Conservation (phyloP, 1,140 invertebrate genomes). For the Protaetia brevitarsis region DNA sequence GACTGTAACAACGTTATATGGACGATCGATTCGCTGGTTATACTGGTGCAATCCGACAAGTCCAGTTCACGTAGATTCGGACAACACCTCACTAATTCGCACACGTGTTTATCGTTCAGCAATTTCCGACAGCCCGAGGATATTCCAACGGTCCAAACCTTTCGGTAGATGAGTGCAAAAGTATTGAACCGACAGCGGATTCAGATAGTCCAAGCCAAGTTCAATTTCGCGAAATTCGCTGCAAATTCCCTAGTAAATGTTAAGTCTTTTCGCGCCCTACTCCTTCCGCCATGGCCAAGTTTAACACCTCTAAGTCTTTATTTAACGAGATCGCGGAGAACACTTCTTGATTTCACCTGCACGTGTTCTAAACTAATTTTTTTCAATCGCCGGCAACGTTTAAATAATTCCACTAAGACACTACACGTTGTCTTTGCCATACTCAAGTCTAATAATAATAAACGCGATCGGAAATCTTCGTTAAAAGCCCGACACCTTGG, state of each 20-base stretch:
- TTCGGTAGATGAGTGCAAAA: constrained; percentile 62
- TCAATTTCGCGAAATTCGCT: constrained; percentile 59
- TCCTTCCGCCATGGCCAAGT: constrained; percentile 71
- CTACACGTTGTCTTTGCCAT: constrained; percentile 64
- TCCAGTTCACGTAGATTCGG: constrained; percentile 76
- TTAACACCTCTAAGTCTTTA: constrained; percentile 64
- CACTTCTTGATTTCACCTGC: constrained; percentile 58
- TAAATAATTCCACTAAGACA: constrained; percentile 63
- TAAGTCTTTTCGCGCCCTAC: constrained; percentile 60
- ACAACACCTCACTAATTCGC: constrained; percentile 62
- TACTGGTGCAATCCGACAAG: constrained; percentile 76
- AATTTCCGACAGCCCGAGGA: constrained; percentile 76
- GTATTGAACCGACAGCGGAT: constrained; percentile 56
- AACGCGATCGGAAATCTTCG: constrained; percentile 49
- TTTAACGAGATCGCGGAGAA: constrained; percentile 66
- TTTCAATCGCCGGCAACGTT: constrained; percentile 65
- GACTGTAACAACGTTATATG: constrained; percentile 62
- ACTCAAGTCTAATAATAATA: constrained; percentile 82
- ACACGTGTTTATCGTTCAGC: constrained; percentile 69
- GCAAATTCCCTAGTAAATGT: constrained; percentile 60
- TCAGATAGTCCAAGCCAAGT: constrained; percentile 81
- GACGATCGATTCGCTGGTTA: constrained; percentile 60
- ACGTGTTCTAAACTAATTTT: constrained; percentile 83
- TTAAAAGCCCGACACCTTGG: constrained; percentile 43
- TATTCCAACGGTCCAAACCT: constrained; percentile 68